Evolutionary conservation across 2,888 invertebrate species (phyloP).

Genomic region (Helobdella robusta): DNA sequence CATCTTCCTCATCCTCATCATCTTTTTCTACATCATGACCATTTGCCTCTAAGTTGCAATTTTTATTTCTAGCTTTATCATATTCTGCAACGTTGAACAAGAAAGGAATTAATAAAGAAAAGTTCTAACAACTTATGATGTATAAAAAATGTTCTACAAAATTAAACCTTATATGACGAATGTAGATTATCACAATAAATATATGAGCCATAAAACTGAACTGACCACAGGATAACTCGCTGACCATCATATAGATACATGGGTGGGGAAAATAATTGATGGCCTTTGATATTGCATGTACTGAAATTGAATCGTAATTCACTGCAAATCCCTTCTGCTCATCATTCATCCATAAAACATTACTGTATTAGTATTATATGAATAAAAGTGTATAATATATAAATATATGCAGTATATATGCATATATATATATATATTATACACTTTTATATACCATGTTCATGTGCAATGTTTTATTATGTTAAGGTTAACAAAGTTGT

Average conservation of each 20-base stretch:
- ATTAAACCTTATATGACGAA: not conserved
- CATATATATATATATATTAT: too few relatives aligned
- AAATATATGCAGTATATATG: too few relatives aligned
- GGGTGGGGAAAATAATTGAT: conserved; percentile 21
- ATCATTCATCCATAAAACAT: too few relatives aligned
- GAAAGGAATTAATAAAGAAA: not conserved
- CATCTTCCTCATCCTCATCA: conserved; percentile 19
- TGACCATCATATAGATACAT: conserved; percentile 21
- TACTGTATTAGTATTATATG: too few relatives aligned
- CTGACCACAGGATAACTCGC: conserved; percentile 22
- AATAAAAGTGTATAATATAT: too few relatives aligned
- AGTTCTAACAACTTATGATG: not conserved
- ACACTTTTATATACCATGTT: too few relatives aligned
- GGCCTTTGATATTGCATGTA: conserved; percentile 20
- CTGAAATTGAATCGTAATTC: conserved; percentile 16
- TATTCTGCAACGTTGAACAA: not conserved
- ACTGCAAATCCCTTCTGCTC: conserved; percentile 3
- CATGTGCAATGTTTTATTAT: too few relatives aligned
- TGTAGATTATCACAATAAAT: not conserved
- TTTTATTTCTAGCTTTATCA: not conserved
- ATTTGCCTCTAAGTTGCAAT: not conserved
- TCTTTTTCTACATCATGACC: not conserved
- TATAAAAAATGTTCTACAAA: not conserved
- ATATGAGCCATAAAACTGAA: too few relatives aligned
- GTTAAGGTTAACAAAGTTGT: too few relatives aligned